Evolutionary conservation across 2,888 invertebrate genomes (phyloP).

Genomic region (Harmothoe impar): DNA sequence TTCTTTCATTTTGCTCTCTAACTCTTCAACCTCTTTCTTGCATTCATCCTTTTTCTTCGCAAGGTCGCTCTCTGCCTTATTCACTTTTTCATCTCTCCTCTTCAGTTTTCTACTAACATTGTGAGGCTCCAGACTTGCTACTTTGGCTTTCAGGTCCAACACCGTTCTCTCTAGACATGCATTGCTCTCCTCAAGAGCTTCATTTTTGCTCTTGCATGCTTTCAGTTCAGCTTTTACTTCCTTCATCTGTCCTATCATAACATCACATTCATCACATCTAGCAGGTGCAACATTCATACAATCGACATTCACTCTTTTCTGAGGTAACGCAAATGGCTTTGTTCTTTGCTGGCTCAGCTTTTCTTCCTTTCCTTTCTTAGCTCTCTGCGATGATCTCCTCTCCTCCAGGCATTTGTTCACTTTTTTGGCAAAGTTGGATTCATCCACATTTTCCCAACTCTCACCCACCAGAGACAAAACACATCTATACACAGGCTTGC

Average conservation of each 20-base stretch:
- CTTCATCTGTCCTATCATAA: too few relatives aligned
- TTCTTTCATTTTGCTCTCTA: not conserved
- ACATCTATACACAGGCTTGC: too few relatives aligned
- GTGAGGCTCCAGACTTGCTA: too few relatives aligned
- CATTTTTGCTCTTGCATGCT: not conserved
- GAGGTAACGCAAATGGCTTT: not conserved
- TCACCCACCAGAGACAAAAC: not conserved
- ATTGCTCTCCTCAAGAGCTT: not conserved
- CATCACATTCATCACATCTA: too few relatives aligned
- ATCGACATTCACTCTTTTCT: too few relatives aligned
- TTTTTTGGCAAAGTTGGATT: not conserved
- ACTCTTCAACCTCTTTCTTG: too few relatives aligned
- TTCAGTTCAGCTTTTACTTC: not conserved
- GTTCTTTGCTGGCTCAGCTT: not conserved
- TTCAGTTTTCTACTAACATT: not conserved
- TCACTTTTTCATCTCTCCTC: constrained; percentile 8
- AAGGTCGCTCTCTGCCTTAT: not conserved
- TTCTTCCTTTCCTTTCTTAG: not conserved
- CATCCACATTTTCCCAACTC: not conserved
- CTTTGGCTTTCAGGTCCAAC: too few relatives aligned
- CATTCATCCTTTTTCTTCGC: not conserved
- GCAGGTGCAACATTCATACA: too few relatives aligned
- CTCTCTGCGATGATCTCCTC: not conserved
- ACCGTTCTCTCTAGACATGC: too few relatives aligned
- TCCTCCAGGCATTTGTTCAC: not conserved